These are phyloP conservation scores for Calidris pygmaea DNA, from an alignment of 2,113 vertebrate genomes.

Conservation along the genomic window DNA sequence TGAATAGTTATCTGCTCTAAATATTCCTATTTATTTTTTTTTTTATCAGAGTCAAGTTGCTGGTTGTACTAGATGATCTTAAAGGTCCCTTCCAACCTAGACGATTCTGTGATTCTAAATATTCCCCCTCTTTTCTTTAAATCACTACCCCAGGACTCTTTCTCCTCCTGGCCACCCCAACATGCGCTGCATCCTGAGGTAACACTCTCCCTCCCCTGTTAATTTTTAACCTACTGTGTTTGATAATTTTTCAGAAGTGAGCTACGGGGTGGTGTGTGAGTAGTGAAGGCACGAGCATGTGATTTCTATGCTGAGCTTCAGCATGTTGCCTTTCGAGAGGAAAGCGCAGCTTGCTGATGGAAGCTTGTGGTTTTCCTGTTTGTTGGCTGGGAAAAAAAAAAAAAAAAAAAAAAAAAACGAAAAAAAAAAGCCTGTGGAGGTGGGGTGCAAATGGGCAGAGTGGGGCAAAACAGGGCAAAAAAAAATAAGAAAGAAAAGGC, in stretches of 20 bases:
- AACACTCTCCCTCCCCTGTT: not conserved
- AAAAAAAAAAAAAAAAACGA: not conserved
- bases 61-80: too few species aligned
- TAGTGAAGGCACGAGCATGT: not conserved
- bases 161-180: not conserved
- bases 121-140: not conserved
- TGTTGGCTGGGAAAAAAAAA: not conserved
- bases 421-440: too few species aligned
- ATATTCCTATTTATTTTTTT: not conserved
- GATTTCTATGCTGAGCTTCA: slow-evolving; percentile 16
- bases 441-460: too few species aligned
- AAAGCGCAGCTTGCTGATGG: slow-evolving; percentile 42
- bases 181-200: not conserved
- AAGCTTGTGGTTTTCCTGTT: slow-evolving; percentile 62
- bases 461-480: too few species aligned
- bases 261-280: not conserved
- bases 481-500: not conserved
- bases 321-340: not conserved
- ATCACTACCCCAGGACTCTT: not conserved
- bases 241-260: slow-evolving; percentile 15
- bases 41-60: too few species aligned
- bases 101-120: not conserved
- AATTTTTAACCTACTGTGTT: not conserved
- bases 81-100: too few species aligned
- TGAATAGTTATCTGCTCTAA: not conserved